Evolutionary conservation across 2,113 vertebrate genomes (phyloP).

Genomic region (Tonatia bakeri): DNA sequence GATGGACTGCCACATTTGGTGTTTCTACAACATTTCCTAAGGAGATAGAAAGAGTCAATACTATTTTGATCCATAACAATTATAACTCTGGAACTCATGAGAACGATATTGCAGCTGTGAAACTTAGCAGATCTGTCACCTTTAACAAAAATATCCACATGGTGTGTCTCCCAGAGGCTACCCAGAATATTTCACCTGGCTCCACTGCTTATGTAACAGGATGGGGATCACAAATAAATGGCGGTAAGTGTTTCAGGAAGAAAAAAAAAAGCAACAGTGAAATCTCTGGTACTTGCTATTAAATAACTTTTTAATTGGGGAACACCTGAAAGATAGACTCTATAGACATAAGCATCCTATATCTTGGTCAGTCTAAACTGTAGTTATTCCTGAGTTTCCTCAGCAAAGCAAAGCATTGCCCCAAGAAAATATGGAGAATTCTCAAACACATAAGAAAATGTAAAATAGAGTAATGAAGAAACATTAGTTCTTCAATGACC

Average conservation of each 20-base stretch:
- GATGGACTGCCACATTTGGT: constrained; percentile 60
- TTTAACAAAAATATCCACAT: constrained; percentile 63
- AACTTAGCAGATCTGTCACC: not conserved
- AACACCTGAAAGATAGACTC: not conserved
- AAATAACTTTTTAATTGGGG: not conserved
- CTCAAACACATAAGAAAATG: not conserved
- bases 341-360: not conserved
- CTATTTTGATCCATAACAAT: constrained; percentile 47
- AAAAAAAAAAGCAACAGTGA: not conserved
- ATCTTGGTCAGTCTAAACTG: not conserved
- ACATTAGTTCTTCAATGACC: not conserved
- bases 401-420: not conserved
- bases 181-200: not conserved
- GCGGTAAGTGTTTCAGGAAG: constrained; percentile 55
- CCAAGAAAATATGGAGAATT: not conserved
- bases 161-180: constrained; percentile 72
- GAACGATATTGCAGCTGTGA: constrained; percentile 69
- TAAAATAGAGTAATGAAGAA: not conserved
- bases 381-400: not conserved
- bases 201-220: constrained; percentile 74
- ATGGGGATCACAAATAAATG: constrained; percentile 69
- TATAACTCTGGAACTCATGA: constrained; percentile 38
- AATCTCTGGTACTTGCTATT: not conserved
- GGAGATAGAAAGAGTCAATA: not conserved
- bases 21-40: not conserved